These are phyloP conservation scores for Dermochelys coriacea DNA, from an alignment of 2,797 vertebrate genomes.

Conservation along the genomic window DNA sequence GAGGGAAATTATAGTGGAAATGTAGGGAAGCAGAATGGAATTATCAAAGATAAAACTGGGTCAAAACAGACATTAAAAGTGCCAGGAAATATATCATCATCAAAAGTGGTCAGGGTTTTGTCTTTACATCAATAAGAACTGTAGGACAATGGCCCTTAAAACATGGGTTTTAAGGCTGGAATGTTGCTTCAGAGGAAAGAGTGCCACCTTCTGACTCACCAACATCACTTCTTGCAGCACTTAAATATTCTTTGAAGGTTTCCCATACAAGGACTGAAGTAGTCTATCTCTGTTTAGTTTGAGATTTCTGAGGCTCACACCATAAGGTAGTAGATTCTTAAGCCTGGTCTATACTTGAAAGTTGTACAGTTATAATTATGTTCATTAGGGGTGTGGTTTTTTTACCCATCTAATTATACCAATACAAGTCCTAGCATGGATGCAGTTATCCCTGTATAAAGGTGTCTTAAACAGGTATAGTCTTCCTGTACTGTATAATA, in stretches of 20 bases:
- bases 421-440: neutral
- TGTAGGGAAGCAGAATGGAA: neutral
- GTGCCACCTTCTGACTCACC: neutral
- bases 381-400: neutral
- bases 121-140: neutral
- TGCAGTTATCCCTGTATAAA: neutral
- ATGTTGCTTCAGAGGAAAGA: neutral
- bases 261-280: neutral
- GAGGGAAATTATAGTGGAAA: neutral
- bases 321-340: neutral
- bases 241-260: neutral
- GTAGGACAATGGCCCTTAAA: neutral
- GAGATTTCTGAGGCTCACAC: neutral
- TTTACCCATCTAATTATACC: neutral
- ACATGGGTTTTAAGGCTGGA: neutral
- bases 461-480: neutral
- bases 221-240: neutral
- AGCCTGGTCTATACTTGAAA: neutral
- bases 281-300: neutral
- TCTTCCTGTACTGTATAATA: neutral
- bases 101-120: neutral
- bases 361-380: neutral
- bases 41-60: neutral
- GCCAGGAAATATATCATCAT: neutral
- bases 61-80: neutral